Percentiles rank a stretch among this genome's conserved stretches.
These are phyloP conservation scores for Sebastes vulpes DNA, from an alignment of 2,797 vertebrate genomes.

Conservation along the genomic window DNA sequence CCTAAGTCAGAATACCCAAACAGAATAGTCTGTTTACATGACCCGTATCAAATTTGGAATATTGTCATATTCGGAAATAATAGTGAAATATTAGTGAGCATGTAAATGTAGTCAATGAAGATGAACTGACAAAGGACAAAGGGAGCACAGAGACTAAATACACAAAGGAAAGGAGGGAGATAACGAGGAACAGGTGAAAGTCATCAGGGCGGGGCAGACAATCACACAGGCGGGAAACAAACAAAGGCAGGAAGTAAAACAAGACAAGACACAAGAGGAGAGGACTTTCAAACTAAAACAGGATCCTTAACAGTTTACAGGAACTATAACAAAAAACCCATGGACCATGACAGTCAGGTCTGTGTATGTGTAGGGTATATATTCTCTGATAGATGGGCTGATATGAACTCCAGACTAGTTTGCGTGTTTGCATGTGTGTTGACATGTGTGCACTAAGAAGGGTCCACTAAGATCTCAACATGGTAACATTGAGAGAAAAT, in stretches of 20 bases:
- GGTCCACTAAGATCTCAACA: no score
- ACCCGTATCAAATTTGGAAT: background rate
- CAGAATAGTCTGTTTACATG: background rate
- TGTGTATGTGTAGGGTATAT: conserved; percentile 14
- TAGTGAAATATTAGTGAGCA: background rate
- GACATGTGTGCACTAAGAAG: background rate
- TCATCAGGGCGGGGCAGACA: background rate
- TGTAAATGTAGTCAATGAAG: background rate
- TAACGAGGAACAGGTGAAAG: background rate
- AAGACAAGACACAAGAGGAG: background rate
- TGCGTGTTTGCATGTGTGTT: background rate
- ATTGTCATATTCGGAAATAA: background rate
- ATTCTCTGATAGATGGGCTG: conserved; percentile 9
- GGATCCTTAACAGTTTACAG: no score
- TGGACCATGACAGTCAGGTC: background rate
- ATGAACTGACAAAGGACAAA: background rate
- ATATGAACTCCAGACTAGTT: background rate
- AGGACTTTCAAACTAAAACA: background rate
- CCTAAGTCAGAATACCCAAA: background rate
- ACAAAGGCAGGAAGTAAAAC: background rate
- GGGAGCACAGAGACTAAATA: background rate
- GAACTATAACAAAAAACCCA: background rate
- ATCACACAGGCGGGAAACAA: background rate
- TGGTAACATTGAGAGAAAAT: no score
- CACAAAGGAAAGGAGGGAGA: background rate